phyloP scores from a whole-genome alignment of 1,140 invertebrate species.

The Ips typographus region DNA sequence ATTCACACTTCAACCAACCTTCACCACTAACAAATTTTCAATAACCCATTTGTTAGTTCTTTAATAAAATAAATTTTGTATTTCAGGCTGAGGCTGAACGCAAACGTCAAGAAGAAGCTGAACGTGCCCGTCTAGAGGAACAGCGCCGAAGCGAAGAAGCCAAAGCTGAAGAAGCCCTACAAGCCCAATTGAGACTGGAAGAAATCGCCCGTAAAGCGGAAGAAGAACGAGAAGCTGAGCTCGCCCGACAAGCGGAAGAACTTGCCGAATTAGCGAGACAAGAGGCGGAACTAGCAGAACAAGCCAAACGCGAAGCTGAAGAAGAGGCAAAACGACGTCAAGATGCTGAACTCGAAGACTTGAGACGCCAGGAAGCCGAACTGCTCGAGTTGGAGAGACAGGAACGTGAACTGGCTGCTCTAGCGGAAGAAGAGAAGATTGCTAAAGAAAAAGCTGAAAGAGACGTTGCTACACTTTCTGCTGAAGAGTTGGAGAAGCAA shows the following conservation, averaged over 20 bases:
- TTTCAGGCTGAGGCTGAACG: conserved; percentile 53
- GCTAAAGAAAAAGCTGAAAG: conserved; percentile 58
- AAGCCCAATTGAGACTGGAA: conserved; percentile 50
- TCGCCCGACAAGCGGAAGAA: conserved; percentile 58
- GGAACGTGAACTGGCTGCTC: conserved; percentile 62
- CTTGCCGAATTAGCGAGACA: conserved; percentile 53
- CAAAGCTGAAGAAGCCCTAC: conserved; percentile 55
- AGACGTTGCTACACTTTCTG: conserved; percentile 54
- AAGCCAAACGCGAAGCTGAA: conserved; percentile 58
- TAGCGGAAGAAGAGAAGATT: conserved; percentile 54
- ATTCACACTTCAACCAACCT: no score
- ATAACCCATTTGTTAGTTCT: not conserved
- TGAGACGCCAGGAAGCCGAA: conserved; percentile 57
- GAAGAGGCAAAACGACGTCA: conserved; percentile 48
- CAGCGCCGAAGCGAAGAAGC: conserved; percentile 57
- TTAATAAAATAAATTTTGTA: not conserved
- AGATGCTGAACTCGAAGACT: conserved; percentile 51
- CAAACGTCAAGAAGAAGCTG: conserved; percentile 50
- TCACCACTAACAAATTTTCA: not conserved
- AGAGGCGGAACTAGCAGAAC: conserved; percentile 63
- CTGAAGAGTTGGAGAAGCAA: conserved; percentile 59
- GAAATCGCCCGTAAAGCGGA: conserved; percentile 59
- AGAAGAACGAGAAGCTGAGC: conserved; percentile 56
- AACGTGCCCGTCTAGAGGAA: conserved; percentile 55
- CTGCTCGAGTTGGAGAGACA: conserved; percentile 52